These are phyloP conservation scores for Euzophera pinguis DNA, from an alignment of 2,888 invertebrate species.

Conservation along the genomic window DNA sequence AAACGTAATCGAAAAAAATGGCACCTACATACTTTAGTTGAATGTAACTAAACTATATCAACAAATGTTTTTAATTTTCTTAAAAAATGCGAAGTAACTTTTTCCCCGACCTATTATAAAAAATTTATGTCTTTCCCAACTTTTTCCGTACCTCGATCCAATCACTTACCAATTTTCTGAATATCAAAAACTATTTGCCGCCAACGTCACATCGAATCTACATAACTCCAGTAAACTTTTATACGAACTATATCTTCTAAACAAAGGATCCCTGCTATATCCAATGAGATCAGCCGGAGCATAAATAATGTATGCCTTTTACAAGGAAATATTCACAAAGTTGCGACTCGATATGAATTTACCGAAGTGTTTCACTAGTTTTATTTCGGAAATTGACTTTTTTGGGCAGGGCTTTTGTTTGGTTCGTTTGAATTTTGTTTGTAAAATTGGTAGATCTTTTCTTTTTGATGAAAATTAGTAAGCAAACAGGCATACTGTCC, in stretches of 20 bases:
- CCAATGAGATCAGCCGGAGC: conserved; percentile 32
- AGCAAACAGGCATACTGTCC: no score
- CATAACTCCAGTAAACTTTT: neutral
- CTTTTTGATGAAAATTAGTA: no score
- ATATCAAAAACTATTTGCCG: neutral
- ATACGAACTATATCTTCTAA: neutral
- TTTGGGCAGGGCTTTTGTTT: neutral
- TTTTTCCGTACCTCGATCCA: no score
- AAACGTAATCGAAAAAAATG: no score
- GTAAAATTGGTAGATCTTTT: no score
- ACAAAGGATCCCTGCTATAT: conserved; percentile 20
- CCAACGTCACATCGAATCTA: neutral
- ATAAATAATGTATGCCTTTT: conserved; percentile 42
- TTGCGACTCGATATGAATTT: conserved; percentile 10
- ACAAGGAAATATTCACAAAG: conserved; percentile 10
- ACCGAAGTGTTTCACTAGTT: conserved; percentile 6
- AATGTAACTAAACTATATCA: no score
- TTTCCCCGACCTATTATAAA: neutral
- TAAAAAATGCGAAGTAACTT: no score
- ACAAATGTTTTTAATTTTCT: no score
- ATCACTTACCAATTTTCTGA: neutral
- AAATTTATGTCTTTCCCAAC: neutral
- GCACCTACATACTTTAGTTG: no score
- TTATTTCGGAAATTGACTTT: conserved; percentile 7
- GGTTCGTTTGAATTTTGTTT: neutral